These are phyloP conservation scores for Crioceris asparagi DNA, from an alignment of 2,888 invertebrate genomes.

Conservation along the genomic window DNA sequence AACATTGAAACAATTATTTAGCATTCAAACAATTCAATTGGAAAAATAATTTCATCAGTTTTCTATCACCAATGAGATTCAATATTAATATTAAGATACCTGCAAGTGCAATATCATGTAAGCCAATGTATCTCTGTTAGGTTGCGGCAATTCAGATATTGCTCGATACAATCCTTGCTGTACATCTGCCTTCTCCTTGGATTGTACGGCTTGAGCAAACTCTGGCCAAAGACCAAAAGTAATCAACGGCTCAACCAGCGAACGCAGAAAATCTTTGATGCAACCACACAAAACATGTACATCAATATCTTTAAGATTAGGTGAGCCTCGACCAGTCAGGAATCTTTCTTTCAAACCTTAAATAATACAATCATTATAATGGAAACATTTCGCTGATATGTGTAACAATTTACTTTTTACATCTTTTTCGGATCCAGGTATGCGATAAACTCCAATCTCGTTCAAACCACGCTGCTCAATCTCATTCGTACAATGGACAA, in stretches of 20 bases:
- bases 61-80: too few species aligned
- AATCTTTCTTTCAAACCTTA: constrained; percentile 57
- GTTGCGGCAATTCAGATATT: constrained; percentile 75
- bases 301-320: constrained; percentile 64
- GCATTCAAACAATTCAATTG: too few species aligned
- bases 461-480: constrained; percentile 79
- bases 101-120: constrained; percentile 86
- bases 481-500: constrained; percentile 92
- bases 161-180: constrained; percentile 60
- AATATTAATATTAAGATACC: too few species aligned
- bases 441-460: constrained; percentile 83
- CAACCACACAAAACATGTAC: constrained; percentile 87
- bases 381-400: too few species aligned
- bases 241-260: constrained; percentile 81
- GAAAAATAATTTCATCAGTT: too few species aligned
- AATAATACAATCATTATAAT: too few species aligned
- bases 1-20: too few species aligned
- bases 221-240: constrained; percentile 71
- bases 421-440: constrained; percentile 82
- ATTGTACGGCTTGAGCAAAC: constrained; percentile 60
- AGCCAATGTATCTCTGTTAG: constrained; percentile 91
- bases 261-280: constrained; percentile 87
- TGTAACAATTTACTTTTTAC: too few species aligned
- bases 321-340: constrained; percentile 73
- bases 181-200: constrained; percentile 47